Conservation (phyloP, 2,113 vertebrate genomes). For the Boleophthalmus pectinirostris region DNA sequence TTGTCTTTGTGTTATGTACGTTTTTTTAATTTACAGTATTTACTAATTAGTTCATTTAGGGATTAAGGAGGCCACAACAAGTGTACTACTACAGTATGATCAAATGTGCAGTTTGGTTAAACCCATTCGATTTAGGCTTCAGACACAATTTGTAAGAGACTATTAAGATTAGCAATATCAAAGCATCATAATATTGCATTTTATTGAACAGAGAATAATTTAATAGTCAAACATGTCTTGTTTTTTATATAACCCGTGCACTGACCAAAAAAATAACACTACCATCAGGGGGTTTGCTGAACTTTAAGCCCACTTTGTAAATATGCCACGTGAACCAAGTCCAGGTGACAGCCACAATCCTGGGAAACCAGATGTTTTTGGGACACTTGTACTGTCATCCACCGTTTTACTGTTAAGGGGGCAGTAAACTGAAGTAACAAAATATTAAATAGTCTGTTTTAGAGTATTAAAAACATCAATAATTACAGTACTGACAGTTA, state of each 20-base stretch:
- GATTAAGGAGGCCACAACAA: too few relatives aligned
- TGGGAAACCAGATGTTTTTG: background rate
- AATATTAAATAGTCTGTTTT: background rate
- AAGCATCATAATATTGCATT: too few relatives aligned
- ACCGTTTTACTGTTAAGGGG: background rate
- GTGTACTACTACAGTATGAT: too few relatives aligned
- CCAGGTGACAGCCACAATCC: constrained; percentile 2
- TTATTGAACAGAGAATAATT: too few relatives aligned
- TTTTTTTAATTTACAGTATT: too few relatives aligned
- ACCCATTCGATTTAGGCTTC: background rate
- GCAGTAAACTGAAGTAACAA: background rate
- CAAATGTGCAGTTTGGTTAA: background rate
- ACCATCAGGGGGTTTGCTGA: constrained; percentile 27
- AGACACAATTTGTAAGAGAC: background rate
- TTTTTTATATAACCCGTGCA: background rate
- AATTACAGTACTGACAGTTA: background rate
- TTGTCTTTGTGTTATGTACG: background rate
- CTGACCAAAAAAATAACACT: background rate
- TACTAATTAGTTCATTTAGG: too few relatives aligned
- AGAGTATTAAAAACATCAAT: background rate
- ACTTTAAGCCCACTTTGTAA: constrained; percentile 58
- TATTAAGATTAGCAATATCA: too few relatives aligned
- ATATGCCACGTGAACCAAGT: constrained; percentile 18
- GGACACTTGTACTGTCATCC: background rate
- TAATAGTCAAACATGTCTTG: too few relatives aligned